Evolutionary conservation across 2,797 vertebrate species (phyloP).

Genomic region (Smutsia gigantea): DNA sequence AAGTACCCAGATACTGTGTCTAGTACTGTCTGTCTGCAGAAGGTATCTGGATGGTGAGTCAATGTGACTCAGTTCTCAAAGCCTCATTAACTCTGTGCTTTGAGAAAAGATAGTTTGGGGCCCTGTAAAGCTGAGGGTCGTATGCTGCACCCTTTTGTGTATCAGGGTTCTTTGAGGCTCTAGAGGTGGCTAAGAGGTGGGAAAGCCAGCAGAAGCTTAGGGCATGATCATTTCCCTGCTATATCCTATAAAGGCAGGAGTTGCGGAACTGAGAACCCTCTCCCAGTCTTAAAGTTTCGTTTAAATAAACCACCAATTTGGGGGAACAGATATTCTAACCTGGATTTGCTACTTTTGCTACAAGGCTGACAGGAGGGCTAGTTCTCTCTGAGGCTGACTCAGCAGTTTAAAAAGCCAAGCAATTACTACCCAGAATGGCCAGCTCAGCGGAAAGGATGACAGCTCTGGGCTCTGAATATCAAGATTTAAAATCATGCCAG

Average conservation of each 20-base stretch:
- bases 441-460: background rate
- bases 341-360: background rate
- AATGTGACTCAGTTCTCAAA: constrained; percentile 31
- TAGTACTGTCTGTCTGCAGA: background rate
- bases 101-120: background rate
- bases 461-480: background rate
- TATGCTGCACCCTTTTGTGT: background rate
- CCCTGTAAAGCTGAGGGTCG: background rate
- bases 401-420: constrained; percentile 39
- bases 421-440: constrained; percentile 5
- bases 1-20: background rate
- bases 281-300: constrained; percentile 1
- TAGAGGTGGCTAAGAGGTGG: background rate
- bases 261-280: background rate
- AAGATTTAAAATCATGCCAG: background rate
- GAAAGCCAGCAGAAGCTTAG: background rate
- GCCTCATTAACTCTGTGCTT: background rate
- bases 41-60: background rate
- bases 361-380: background rate
- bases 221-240: background rate
- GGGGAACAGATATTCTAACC: background rate
- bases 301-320: constrained; percentile 40
- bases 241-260: background rate
- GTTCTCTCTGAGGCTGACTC: constrained; percentile 14
- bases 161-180: background rate